Evolutionary conservation across 2,113 vertebrate species (phyloP).

Genomic region (Conger conger): DNA sequence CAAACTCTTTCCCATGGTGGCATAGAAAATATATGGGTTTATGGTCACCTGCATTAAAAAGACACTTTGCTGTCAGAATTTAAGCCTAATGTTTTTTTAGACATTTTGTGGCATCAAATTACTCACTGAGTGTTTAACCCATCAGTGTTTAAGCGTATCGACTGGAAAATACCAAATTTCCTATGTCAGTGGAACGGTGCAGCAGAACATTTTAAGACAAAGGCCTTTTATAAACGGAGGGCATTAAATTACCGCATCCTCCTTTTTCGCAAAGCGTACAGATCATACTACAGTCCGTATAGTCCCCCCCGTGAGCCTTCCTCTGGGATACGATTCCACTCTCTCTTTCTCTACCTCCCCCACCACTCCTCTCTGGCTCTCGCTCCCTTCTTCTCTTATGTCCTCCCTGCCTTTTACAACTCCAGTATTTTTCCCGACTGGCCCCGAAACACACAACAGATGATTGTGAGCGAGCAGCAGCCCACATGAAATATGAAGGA

Average conservation of each 20-base stretch:
- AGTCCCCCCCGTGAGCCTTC: neutral
- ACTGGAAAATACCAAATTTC: slow-evolving; percentile 47
- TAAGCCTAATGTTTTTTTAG: slow-evolving; percentile 38
- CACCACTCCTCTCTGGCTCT: neutral
- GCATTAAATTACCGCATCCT: slow-evolving; percentile 28
- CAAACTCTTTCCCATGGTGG: slow-evolving; percentile 55
- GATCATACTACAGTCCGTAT: neutral
- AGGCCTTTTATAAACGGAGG: slow-evolving; percentile 33
- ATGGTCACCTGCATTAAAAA: slow-evolving; percentile 71
- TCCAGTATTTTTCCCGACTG: slow-evolving; percentile 16
- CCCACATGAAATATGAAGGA: slow-evolving; percentile 33
- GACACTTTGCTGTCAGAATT: slow-evolving; percentile 63
- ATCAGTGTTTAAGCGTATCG: slow-evolving; percentile 40
- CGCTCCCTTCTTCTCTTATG: neutral
- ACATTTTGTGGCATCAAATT: slow-evolving; percentile 63
- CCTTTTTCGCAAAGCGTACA: neutral
- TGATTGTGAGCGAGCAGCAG: slow-evolving; percentile 40
- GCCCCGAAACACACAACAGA: slow-evolving; percentile 24
- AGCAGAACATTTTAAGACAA: slow-evolving; percentile 21
- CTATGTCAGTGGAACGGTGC: slow-evolving; percentile 41
- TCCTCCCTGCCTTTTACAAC: slow-evolving; percentile 2
- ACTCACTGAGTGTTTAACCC: slow-evolving; percentile 59
- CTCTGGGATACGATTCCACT: neutral
- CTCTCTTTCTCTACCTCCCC: neutral
- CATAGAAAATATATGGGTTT: slow-evolving; percentile 56